Evolutionary conservation across 1,140 invertebrate species (phyloP), one percentile per base, ranked within the genome.

Genomic region (Drosophila parabipectinata): DNA sequence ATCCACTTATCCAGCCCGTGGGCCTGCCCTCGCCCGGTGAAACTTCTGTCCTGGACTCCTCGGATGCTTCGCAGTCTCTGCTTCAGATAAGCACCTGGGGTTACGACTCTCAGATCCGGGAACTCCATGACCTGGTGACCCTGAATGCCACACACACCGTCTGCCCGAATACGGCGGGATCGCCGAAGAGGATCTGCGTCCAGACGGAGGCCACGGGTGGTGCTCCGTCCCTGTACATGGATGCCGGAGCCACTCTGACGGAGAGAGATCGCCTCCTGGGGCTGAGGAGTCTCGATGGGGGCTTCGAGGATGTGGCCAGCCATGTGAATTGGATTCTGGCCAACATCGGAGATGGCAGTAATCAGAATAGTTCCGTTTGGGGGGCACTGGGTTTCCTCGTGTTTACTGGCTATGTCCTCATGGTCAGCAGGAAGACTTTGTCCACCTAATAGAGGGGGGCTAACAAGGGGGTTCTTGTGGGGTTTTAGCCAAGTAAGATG

Each of bases 351-450:
- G 81, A 91, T 28, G 90, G 90, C 3, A 30, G 52, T 30, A 82
- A 90, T 47, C 78, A 85, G 28, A 91, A 91, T 26, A 90, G 90
- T 45, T 75, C 83, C 6, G 18, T 91, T 2, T 91, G 87, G 87
- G 90, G 90, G 44, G 73, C 77, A 0, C 24, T 91, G 5, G 76
- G 72, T 0, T 68, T 91, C n/a, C 18, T 91, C 6, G 53, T 68
- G 1, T 89, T 91, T 14, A 91, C 90, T 0, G 53, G 39, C 1
- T 85, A 90, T n/a, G 85, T 91, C 2, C 37, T 84, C 1, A 79
- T 59, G 8, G 76, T 81, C 10, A 83, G 84, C 26, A 55, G 57
- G 26, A 87, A 87, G 75, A 68, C 59, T 44, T 52, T 79, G 4
- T 34, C 47, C 0, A 21, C 54, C 5, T 74, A 58, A 41, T 2